These are phyloP conservation scores for Nezara viridula DNA, from an alignment of 2,888 invertebrate genomes.

Conservation along the genomic window DNA sequence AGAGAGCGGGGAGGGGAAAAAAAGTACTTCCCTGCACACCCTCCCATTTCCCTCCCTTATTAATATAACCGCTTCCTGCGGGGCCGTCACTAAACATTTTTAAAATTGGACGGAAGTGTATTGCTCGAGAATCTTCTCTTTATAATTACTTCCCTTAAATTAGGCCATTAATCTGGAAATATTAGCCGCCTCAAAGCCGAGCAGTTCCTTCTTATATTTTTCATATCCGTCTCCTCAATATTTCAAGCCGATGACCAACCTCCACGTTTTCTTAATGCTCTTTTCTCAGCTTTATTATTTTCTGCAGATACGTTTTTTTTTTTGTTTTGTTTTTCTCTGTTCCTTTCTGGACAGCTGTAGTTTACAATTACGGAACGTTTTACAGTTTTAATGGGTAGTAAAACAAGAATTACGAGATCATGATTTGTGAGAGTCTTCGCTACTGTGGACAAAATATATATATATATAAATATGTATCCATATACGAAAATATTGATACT, in stretches of 20 bases:
- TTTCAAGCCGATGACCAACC: neutral
- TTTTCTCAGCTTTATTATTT: neutral
- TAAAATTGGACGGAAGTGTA: slow-evolving; percentile 47
- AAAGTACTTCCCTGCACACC: neutral
- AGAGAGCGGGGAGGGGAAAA: neutral
- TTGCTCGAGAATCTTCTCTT: neutral
- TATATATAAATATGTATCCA: too few species aligned
- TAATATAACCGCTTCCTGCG: slow-evolving; percentile 37
- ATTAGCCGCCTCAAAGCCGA: slow-evolving; percentile 1
- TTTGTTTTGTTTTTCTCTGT: too few species aligned
- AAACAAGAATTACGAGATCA: neutral
- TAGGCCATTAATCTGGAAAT: slow-evolving; percentile 34
- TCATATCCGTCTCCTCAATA: neutral
- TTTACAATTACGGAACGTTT: neutral
- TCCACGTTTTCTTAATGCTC: neutral
- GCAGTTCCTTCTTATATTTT: neutral
- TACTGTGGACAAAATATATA: too few species aligned
- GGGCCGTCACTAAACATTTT: slow-evolving; percentile 23
- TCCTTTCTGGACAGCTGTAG: neutral
- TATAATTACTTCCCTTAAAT: slow-evolving; percentile 48
- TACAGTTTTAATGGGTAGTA: neutral
- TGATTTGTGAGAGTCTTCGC: too few species aligned
- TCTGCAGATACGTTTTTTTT: neutral
- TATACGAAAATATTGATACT: too few species aligned
- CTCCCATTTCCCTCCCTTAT: slow-evolving; percentile 44